Percentiles rank a stretch among this genome's conserved stretches.
These are phyloP conservation scores for Drosophila yooni DNA, from an alignment of 2,888 invertebrate genomes.

Conservation along the genomic window DNA sequence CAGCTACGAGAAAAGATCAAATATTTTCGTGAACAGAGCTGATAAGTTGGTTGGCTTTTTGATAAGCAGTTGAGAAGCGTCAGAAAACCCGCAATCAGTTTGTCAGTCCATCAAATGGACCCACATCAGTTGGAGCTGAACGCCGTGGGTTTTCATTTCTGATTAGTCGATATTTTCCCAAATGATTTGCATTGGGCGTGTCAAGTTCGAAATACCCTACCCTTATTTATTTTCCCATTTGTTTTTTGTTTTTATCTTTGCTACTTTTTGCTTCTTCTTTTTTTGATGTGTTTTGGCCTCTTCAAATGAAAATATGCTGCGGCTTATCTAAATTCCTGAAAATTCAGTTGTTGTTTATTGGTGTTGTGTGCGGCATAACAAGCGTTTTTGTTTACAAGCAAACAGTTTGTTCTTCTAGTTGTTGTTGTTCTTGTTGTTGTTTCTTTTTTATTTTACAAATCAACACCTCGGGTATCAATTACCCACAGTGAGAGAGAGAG, in stretches of 20 bases:
- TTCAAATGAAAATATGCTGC: constrained; percentile 58
- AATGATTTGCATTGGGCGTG: constrained; percentile 45
- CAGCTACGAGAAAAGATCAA: constrained; percentile 52
- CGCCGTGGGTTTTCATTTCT: neutral
- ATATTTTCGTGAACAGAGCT: constrained; percentile 60
- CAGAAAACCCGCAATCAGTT: constrained; percentile 47
- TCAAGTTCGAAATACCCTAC: neutral
- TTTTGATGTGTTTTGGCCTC: constrained; percentile 8
- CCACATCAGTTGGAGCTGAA: constrained; percentile 49
- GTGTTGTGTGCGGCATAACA: constrained; percentile 54
- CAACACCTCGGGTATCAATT: constrained; percentile 79
- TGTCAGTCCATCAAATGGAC: constrained; percentile 43
- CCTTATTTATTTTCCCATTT: neutral
- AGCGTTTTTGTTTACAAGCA: constrained; percentile 73
- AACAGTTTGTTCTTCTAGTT: constrained; percentile 49
- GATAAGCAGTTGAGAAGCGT: constrained; percentile 27
- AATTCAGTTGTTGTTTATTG: constrained; percentile 65
- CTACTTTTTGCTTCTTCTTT: constrained; percentile 47
- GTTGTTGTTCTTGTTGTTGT: constrained; percentile 18
- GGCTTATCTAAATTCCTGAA: constrained; percentile 77
- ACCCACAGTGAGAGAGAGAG: constrained; percentile 37
- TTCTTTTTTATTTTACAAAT: constrained; percentile 70
- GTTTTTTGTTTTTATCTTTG: constrained; percentile 17
- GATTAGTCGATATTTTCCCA: constrained; percentile 18
- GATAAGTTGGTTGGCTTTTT: constrained; percentile 59